Conservation (phyloP, 2,797 vertebrate species). For the Liparis tanakae region DNA sequence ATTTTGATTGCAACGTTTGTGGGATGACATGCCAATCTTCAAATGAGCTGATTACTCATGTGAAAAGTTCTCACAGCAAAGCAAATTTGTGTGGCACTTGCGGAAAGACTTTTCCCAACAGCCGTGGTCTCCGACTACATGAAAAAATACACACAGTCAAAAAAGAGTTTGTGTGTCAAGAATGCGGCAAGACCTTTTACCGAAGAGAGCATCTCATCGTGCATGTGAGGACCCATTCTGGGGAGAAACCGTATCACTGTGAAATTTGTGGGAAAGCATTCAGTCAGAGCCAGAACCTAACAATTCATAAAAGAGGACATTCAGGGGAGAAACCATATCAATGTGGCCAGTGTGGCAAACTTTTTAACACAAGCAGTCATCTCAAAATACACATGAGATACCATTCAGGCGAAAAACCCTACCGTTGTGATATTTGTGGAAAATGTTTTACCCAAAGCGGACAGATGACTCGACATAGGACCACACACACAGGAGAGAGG, state of each 20-base stretch:
- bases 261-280: slow-evolving; percentile 52
- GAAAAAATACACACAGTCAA: slow-evolving; percentile 26
- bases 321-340: slow-evolving; percentile 47
- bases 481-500: slow-evolving; percentile 43
- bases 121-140: slow-evolving; percentile 23
- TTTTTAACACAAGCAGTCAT: slow-evolving; percentile 37
- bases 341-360: slow-evolving; percentile 48
- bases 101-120: slow-evolving; percentile 30
- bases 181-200: slow-evolving; percentile 50
- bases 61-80: slow-evolving; percentile 37
- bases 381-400: slow-evolving; percentile 56
- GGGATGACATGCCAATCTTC: not conserved
- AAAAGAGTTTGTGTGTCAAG: slow-evolving; percentile 39
- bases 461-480: slow-evolving; percentile 47
- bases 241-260: slow-evolving; percentile 57
- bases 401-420: slow-evolving; percentile 53
- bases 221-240: slow-evolving; percentile 55
- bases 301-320: slow-evolving; percentile 47
- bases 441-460: slow-evolving; percentile 43
- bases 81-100: slow-evolving; percentile 24
- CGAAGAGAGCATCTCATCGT: slow-evolving; percentile 32
- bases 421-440: slow-evolving; percentile 43
- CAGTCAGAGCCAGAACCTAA: slow-evolving; percentile 55
- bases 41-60: slow-evolving; percentile 24
- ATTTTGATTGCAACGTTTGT: slow-evolving; percentile 30